Evolutionary conservation across 1,140 invertebrate genomes (phyloP).

Genomic region (Maconellicoccus hirsutus): DNA sequence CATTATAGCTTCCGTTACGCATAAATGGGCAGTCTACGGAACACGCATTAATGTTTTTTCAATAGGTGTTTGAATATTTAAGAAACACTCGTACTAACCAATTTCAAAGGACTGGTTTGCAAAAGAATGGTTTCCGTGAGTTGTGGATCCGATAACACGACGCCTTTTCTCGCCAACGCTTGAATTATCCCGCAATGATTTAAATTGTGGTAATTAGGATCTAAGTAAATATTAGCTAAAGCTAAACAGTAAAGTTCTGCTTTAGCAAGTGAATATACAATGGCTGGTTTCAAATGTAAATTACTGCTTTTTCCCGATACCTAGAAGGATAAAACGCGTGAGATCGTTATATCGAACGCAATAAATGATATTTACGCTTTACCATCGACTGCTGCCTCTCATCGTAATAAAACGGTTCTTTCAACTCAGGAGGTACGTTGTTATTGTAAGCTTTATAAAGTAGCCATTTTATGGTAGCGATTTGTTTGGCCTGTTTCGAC

Average conservation of each 20-base stretch:
- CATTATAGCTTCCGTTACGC: conserved; percentile 96
- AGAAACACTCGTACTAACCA: conserved; percentile 44
- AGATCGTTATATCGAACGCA: not conserved
- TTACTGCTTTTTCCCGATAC: not conserved
- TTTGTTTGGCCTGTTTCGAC: conserved; percentile 81
- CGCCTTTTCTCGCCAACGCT: conserved; percentile 80
- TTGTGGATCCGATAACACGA: conserved; percentile 71
- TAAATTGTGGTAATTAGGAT: conserved; percentile 88
- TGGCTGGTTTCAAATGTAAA: conserved; percentile 75
- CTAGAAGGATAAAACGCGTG: not conserved
- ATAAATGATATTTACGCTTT: not conserved
- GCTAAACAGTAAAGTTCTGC: conserved; percentile 93
- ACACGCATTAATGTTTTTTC: no score
- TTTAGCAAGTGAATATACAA: conserved; percentile 81
- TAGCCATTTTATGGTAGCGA: conserved; percentile 94
- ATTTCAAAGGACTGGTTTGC: conserved; percentile 87
- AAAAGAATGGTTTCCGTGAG: conserved; percentile 93
- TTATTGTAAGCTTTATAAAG: conserved; percentile 93
- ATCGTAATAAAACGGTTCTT: conserved; percentile 89
- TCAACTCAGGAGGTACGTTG: conserved; percentile 83
- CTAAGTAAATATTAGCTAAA: conserved; percentile 89
- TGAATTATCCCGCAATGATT: conserved; percentile 90
- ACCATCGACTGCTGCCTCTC: conserved; percentile 3
- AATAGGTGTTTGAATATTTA: no score
- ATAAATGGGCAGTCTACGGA: conserved; percentile 85